A percentile compares a stretch with the other conserved stretches of the same genome.
phyloP scores from a whole-genome alignment of 2,113 vertebrate genomes.

The Patagioenas fasciata region DNA sequence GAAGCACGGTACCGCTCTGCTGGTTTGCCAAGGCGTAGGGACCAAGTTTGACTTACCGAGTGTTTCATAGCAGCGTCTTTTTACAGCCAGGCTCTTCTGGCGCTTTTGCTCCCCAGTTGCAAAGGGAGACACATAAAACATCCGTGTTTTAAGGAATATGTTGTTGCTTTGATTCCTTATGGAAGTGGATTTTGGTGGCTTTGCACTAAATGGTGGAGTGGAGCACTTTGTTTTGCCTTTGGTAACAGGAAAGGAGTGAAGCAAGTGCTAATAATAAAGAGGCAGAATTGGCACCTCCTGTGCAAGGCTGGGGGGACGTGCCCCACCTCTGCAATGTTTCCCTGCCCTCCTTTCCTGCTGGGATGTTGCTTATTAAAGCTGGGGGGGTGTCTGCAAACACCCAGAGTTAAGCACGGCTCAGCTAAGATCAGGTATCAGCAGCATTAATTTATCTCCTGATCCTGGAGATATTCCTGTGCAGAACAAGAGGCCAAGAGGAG shows the following conservation, averaged over 20 bases:
- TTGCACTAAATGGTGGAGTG: neutral
- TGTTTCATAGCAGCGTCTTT: neutral
- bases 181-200: neutral
- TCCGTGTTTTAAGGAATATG: neutral
- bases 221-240: neutral
- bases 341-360: neutral
- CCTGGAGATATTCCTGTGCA: neutral
- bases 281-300: neutral
- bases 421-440: neutral
- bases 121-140: neutral
- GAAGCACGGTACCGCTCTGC: neutral
- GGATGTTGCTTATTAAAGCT: neutral
- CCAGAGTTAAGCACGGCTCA: neutral
- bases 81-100: neutral
- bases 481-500: neutral
- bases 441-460: neutral
- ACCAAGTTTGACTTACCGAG: neutral
- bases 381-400: fast-evolving
- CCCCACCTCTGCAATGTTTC: neutral
- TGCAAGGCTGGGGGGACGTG: neutral
- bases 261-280: neutral
- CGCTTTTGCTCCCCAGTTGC: neutral
- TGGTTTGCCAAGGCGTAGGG: fast-evolving
- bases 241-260: neutral
- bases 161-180: neutral